Percentiles rank a stretch among this genome's conserved stretches.
phyloP scores from a whole-genome alignment of 2,113 vertebrate genomes.

The Scophthalmus maximus region DNA sequence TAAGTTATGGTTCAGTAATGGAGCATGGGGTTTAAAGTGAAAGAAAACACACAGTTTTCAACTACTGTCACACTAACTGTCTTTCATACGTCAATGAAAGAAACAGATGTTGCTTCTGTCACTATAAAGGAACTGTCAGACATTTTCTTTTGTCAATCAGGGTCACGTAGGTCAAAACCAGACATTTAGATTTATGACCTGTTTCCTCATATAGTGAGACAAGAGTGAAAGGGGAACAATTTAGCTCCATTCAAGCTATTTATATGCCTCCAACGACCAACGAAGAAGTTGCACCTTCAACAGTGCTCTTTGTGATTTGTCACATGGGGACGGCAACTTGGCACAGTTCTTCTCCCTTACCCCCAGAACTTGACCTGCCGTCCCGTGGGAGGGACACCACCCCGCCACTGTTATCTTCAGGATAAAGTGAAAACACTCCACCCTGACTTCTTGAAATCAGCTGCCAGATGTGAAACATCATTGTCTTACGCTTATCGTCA shows the following conservation, averaged over 20 bases:
- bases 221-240: background rate
- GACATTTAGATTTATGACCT: background rate
- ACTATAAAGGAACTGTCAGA: slow-evolving; percentile 13
- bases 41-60: slow-evolving; percentile 30
- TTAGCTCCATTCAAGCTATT: background rate
- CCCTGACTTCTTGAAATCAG: slow-evolving; percentile 11
- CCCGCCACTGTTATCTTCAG: slow-evolving; percentile 15
- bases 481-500: background rate
- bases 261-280: background rate
- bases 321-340: background rate
- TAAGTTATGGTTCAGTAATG: slow-evolving; percentile 7
- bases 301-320: background rate
- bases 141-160: background rate
- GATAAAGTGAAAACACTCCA: slow-evolving; percentile 8
- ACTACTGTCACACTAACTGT: slow-evolving; percentile 15
- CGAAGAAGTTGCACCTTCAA: background rate
- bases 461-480: slow-evolving; percentile 1
- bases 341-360: slow-evolving; percentile 7
- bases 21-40: slow-evolving; percentile 12
- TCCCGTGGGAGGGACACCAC: slow-evolving; percentile 1
- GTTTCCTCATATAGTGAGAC: background rate
- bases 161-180: background rate
- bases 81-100: slow-evolving; percentile 18
- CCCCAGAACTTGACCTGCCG: background rate
- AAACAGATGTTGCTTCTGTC: background rate